Conservation (phyloP, 1,140 invertebrate genomes). For the Procambarus clarkii region DNA sequence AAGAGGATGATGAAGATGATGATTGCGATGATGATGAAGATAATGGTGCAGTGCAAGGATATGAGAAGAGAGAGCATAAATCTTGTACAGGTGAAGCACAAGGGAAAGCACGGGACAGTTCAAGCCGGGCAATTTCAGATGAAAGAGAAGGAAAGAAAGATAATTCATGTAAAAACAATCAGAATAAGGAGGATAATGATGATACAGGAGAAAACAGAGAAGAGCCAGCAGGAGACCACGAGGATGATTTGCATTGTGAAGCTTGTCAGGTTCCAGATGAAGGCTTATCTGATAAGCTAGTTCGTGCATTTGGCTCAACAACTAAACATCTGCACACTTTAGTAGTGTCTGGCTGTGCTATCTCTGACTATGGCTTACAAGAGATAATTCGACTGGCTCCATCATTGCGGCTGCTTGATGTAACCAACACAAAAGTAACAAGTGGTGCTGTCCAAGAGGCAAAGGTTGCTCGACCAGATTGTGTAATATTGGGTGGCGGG, state of each 20-base stretch:
- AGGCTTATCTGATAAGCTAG: conserved; percentile 56
- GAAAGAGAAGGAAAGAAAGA: background rate
- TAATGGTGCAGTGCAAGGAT: conserved; percentile 6
- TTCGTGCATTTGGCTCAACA: conserved; percentile 52
- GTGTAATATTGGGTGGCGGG: conserved; percentile 55
- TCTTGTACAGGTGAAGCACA: background rate
- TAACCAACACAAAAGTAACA: conserved; percentile 60
- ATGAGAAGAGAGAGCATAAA: conserved; percentile 23
- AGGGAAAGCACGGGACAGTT: background rate
- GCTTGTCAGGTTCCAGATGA: conserved; percentile 56
- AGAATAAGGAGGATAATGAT: conserved; percentile 34
- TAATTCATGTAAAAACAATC: conserved; percentile 13
- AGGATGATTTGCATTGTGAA: conserved; percentile 12
- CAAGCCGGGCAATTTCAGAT: background rate
- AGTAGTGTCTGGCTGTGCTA: conserved; percentile 68
- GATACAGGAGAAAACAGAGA: background rate
- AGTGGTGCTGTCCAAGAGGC: conserved; percentile 48
- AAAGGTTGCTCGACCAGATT: conserved; percentile 48
- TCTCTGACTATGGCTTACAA: conserved; percentile 63
- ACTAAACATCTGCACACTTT: conserved; percentile 58
- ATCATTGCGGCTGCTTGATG: conserved; percentile 36
- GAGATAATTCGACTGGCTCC: conserved; percentile 57
- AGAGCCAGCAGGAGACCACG: background rate
- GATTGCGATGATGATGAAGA: conserved; percentile 21
- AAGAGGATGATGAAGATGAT: background rate